Evolutionary conservation across 2,888 invertebrate species (phyloP), one percentile per base, ranked within the genome.

Genomic region (Prosopocoilus inquinatus): DNA sequence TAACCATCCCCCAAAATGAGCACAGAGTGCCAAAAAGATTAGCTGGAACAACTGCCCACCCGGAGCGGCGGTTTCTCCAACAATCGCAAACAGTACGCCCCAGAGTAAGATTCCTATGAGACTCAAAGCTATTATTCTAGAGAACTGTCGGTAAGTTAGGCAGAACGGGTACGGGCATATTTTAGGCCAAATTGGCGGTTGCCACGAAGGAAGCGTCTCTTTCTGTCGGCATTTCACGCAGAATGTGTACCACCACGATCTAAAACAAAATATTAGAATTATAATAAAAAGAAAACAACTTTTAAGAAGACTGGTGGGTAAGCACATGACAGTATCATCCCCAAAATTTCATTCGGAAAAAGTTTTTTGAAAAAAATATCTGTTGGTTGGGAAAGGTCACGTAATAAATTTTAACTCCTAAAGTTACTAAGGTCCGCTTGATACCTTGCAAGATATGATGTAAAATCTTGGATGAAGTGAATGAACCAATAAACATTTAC

Each of bases 91-190:
- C 57, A 89, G 81, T 45, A 88, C 82, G 58, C 89, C 84, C 92
- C 92, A 94, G 41, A 85, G 78, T 60, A 92, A 75, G 32, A 89
- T 67, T 54, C 90, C 90, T 70, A 93, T 86, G 49, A 91, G 74
- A 62, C 88, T 79, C 50, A 92, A 80, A 49, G 89, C 84, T 59
- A 90, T 59, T 12, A 89, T 81, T 67, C 92, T 84, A n/a, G 91
- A 89, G 71, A 91, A 86, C 71, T 90, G 89, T 33, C 93, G 82
- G 76, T 89, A 91, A 0, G 91, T 87, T 16, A 92, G 92, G 70
- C 93, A 94, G 72, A 92, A 84, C 13, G 92, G 92, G 69, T 89
- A 90, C 0, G 92, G 92, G 73, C 91, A 92, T 68, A 90, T 74
- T 74, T 84, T 87, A 68, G 87, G 85, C 91, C 91, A 93, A 65